Evolutionary conservation across 2,888 invertebrate genomes (phyloP).

Genomic region (Melikaiella ostensackeni): DNA sequence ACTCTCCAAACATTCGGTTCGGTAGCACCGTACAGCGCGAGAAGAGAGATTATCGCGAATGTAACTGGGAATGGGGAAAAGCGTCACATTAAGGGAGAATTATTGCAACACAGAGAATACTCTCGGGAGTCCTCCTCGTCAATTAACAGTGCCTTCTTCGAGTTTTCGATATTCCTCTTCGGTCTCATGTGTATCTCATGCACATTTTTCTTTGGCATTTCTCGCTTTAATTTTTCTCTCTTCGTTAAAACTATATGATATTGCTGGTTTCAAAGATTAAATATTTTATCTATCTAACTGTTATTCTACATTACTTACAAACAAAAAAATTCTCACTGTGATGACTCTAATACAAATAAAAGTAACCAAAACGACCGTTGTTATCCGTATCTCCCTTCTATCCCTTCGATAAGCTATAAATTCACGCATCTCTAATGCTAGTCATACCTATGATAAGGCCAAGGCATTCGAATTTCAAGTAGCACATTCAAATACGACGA

Average conservation of each 20-base stretch:
- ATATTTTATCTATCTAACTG: background rate
- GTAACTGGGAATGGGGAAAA: slow-evolving; percentile 52
- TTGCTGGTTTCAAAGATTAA: too few species aligned
- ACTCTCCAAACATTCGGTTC: slow-evolving; percentile 49
- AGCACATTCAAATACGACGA: slow-evolving; percentile 12
- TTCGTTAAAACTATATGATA: background rate
- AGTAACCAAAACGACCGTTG: background rate
- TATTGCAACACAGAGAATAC: slow-evolving; percentile 66
- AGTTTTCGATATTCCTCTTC: slow-evolving; percentile 40
- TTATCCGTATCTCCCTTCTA: slow-evolving; percentile 6
- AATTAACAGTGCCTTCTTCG: slow-evolving; percentile 68
- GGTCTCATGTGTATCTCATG: slow-evolving; percentile 27
- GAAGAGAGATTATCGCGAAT: slow-evolving; percentile 69
- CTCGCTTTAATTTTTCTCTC: slow-evolving; percentile 11
- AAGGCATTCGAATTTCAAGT: slow-evolving; percentile 16
- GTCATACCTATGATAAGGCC: slow-evolving; percentile 12
- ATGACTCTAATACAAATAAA: slow-evolving; percentile 13
- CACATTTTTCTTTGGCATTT: slow-evolving; percentile 15
- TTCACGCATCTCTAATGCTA: background rate
- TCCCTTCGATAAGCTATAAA: slow-evolving; percentile 50
- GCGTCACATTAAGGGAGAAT: slow-evolving; percentile 75
- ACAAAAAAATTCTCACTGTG: background rate
- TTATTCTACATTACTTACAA: background rate
- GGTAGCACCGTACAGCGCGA: slow-evolving; percentile 57
- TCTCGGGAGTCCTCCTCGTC: slow-evolving; percentile 66